phyloP scores from a whole-genome alignment of 2,797 vertebrate genomes.

The Microctenopoma stevenorrisi region DNA sequence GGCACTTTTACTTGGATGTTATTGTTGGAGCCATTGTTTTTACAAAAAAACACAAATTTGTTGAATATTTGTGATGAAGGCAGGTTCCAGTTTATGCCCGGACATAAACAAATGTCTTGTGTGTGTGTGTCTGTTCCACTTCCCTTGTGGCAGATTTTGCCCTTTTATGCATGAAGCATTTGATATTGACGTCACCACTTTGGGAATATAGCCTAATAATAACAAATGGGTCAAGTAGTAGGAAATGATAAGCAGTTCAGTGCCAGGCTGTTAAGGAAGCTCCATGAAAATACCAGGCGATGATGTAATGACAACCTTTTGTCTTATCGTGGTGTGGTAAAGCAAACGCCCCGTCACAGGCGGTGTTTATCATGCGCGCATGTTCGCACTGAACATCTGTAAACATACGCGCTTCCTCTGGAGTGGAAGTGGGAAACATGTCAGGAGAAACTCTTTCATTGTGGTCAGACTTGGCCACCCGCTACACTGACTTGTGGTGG shows the following conservation, averaged over 20 bases:
- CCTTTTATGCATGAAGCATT: slow-evolving; percentile 54
- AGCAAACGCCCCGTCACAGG: slow-evolving; percentile 11
- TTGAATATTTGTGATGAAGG: slow-evolving; percentile 46
- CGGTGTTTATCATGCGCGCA: slow-evolving; percentile 2
- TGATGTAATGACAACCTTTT: slow-evolving; percentile 43
- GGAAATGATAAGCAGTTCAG: slow-evolving; percentile 43
- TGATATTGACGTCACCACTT: slow-evolving; percentile 36
- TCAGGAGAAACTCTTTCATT: slow-evolving; percentile 70
- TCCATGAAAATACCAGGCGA: slow-evolving; percentile 24
- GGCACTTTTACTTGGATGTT: slow-evolving; percentile 51
- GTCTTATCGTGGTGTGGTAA: slow-evolving; percentile 10
- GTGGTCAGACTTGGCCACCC: slow-evolving; percentile 80
- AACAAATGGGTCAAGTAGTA: slow-evolving; percentile 51
- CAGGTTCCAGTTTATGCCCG: slow-evolving; percentile 17
- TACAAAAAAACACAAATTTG: slow-evolving; percentile 49
- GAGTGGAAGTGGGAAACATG: slow-evolving; percentile 75
- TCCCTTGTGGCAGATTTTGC: slow-evolving; percentile 40
- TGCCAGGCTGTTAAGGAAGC: slow-evolving; percentile 36
- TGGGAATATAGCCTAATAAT: slow-evolving; percentile 43
- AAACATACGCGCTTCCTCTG: slow-evolving; percentile 54
- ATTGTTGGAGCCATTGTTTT: slow-evolving; percentile 70
- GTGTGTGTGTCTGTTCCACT: slow-evolving; percentile 44
- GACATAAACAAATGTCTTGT: slow-evolving; percentile 55
- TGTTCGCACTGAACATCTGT: slow-evolving; percentile 1
- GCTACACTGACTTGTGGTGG: slow-evolving; percentile 70